Percentiles rank a stretch among this genome's conserved stretches.
Evolutionary conservation across 2,113 vertebrate genomes (phyloP).

Genomic region (Bubo scandiacus): DNA sequence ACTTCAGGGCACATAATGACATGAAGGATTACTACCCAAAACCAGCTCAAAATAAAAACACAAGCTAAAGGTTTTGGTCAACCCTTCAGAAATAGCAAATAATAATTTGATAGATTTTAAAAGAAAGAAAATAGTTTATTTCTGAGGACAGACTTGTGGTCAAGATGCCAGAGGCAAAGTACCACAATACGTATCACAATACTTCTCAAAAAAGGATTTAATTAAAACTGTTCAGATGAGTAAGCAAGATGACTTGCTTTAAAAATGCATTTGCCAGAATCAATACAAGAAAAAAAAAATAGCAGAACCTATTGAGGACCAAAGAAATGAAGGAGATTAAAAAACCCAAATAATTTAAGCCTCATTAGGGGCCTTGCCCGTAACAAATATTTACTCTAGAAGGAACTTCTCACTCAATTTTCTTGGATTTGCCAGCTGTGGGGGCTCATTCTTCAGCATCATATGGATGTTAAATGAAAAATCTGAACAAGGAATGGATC

Average conservation of each 20-base stretch:
- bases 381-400: background rate
- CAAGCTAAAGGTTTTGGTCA: background rate
- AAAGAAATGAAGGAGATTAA: background rate
- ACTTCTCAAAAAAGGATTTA: background rate
- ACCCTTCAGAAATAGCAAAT: background rate
- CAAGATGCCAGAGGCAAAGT: background rate
- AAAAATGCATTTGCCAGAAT: background rate
- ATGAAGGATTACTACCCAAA: background rate
- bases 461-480: background rate
- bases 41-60: background rate
- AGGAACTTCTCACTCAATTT: background rate
- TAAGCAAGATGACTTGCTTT: background rate
- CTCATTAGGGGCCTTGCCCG: background rate
- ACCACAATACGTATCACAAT: background rate
- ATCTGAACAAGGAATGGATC: background rate
- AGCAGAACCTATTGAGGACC: background rate
- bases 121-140: background rate
- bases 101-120: background rate
- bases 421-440: background rate
- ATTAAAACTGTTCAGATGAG: background rate
- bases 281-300: background rate
- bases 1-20: background rate
- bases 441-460: background rate
- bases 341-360: background rate
- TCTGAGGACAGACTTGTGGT: background rate